phyloP scores from a whole-genome alignment of 2,113 vertebrate species.

The Nothobranchius furzeri region DNA sequence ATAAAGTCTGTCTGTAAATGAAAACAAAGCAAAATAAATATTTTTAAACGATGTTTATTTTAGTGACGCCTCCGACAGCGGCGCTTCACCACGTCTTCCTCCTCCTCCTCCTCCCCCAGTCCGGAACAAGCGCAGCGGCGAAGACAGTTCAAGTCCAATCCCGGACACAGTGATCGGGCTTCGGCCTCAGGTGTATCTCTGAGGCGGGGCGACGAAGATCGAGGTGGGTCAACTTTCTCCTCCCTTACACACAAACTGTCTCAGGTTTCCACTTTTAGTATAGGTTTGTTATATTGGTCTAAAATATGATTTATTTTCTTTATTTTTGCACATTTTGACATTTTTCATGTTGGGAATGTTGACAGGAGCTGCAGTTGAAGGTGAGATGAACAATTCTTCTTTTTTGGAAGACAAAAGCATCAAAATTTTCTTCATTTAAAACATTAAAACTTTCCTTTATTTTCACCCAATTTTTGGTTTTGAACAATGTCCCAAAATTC shows the following conservation, averaged over 20 bases:
- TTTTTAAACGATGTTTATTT: conserved; percentile 3
- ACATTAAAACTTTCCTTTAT: no score
- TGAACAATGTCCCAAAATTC: not conserved
- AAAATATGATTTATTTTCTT: no score
- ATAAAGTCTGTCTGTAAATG: no score
- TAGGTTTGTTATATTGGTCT: not conserved
- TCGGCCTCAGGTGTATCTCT: conserved; percentile 78
- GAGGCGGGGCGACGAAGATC: conserved; percentile 76
- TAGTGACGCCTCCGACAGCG: conserved; percentile 52
- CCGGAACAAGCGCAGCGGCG: conserved; percentile 34
- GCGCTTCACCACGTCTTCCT: conserved; percentile 12
- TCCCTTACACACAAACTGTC: no score
- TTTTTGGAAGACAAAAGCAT: no score
- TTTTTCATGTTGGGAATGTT: no score
- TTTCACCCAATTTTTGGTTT: no score
- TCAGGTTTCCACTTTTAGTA: conserved; percentile 7
- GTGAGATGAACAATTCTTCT: no score
- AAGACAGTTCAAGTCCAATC: conserved; percentile 27
- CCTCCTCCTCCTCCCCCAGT: conserved; percentile 20
- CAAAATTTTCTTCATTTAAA: no score
- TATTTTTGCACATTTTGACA: no score
- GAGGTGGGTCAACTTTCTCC: conserved; percentile 66
- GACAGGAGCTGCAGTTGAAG: no score
- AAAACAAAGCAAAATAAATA: not conserved
- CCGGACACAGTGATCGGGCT: conserved; percentile 67